Percentiles rank a stretch among this genome's conserved stretches.
phyloP scores from a whole-genome alignment of 1,140 invertebrate genomes.

The Helicoverpa zea region DNA sequence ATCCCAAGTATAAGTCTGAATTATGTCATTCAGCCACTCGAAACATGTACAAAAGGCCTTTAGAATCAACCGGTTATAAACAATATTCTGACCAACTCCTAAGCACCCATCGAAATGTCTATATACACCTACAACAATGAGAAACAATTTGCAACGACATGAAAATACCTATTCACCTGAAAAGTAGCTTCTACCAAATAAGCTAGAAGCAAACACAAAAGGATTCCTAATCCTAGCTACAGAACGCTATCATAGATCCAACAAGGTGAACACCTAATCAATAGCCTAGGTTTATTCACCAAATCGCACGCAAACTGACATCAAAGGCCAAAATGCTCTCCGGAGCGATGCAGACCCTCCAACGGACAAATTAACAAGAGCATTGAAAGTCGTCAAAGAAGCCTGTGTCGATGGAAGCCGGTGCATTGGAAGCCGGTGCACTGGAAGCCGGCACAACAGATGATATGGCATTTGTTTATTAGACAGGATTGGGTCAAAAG shows the following conservation, averaged over 20 bases:
- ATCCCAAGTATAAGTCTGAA: no score
- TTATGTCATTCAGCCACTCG: no score
- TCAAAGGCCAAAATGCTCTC: conserved; percentile 15
- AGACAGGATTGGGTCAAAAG: conserved; percentile 66
- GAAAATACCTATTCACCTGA: neutral
- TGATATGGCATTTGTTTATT: conserved; percentile 40
- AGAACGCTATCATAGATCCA: neutral
- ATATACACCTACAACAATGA: no score
- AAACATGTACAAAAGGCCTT: no score
- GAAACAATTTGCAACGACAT: no score
- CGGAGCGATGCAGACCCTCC: neutral
- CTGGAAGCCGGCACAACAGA: neutral
- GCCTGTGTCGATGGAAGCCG: neutral
- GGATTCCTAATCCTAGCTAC: neutral
- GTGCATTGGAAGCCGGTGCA: neutral
- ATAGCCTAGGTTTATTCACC: neutral
- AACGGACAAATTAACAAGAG: conserved; percentile 19
- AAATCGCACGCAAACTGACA: neutral
- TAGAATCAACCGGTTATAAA: no score
- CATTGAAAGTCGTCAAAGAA: conserved; percentile 19
- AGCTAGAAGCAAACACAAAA: no score
- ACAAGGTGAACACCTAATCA: neutral
- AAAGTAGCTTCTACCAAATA: neutral
- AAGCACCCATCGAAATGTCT: no score
- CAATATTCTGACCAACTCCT: no score